Percentiles rank a stretch among this genome's conserved stretches.
Evolutionary conservation across 2,888 invertebrate genomes (phyloP).

Genomic region (Calephelis perditalis): DNA sequence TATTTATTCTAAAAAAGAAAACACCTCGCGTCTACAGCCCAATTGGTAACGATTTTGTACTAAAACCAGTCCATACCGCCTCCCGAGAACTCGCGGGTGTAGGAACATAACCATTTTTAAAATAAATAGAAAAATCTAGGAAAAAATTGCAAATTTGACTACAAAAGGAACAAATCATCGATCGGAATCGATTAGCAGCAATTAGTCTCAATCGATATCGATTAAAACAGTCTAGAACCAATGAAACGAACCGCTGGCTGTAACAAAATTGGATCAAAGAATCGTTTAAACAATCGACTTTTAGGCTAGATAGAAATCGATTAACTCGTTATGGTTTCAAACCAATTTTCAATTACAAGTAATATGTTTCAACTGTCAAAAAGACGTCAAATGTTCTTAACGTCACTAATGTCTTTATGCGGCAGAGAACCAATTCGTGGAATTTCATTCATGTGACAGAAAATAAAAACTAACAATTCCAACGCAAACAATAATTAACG

Average conservation of each 20-base stretch:
- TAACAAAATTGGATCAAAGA: no score
- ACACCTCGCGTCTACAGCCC: constrained; percentile 49
- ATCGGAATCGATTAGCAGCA: constrained; percentile 9
- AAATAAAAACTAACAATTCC: no score
- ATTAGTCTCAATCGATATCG: neutral
- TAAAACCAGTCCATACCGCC: constrained; percentile 50
- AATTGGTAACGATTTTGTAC: constrained; percentile 54
- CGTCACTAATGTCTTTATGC: no score
- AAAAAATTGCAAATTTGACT: constrained; percentile 21
- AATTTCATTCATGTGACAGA: no score
- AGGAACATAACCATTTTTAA: constrained; percentile 34
- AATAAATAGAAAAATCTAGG: constrained; percentile 24
- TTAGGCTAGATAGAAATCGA: no score
- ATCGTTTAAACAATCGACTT: no score
- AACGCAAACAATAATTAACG: no score
- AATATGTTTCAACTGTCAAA: no score
- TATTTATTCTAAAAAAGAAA: constrained; percentile 51
- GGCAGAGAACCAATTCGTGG: no score
- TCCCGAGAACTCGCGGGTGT: constrained; percentile 39
- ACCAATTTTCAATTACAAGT: no score
- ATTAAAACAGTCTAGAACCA: neutral
- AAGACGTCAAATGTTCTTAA: no score
- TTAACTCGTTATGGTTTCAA: no score
- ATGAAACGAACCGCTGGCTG: neutral
- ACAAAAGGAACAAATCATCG: constrained; percentile 17